Conservation (phyloP, 1,140 invertebrate species). For the Tetramorium alpestre region DNA sequence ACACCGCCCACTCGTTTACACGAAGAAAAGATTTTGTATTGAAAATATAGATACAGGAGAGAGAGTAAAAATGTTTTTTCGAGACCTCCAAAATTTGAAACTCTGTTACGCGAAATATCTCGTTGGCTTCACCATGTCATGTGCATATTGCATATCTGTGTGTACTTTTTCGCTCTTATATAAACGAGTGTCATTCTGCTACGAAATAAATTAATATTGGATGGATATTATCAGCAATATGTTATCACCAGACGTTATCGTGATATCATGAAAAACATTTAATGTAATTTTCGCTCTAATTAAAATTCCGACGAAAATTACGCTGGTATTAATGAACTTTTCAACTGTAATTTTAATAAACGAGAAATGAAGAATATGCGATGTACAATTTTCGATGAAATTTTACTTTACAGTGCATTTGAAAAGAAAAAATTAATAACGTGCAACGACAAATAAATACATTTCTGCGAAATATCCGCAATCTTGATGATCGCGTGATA, state of each 20-base stretch:
- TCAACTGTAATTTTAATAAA: background rate
- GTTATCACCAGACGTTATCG: background rate
- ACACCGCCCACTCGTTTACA: background rate
- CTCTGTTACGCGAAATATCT: background rate
- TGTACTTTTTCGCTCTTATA: conserved; percentile 1
- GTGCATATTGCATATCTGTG: background rate
- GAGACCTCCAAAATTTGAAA: background rate
- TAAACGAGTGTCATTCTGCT: background rate
- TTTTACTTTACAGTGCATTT: background rate
- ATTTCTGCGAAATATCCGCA: background rate
- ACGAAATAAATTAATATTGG: conserved; percentile 7
- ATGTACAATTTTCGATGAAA: background rate
- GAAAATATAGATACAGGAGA: background rate
- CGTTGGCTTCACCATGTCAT: background rate
- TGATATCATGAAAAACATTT: background rate
- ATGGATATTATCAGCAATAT: conserved; percentile 15
- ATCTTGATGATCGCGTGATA: conserved; percentile 40
- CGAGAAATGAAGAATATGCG: background rate
- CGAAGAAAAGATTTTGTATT: conserved; percentile 3
- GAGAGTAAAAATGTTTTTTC: background rate
- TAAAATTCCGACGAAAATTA: conserved; percentile 14
- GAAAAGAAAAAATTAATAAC: background rate
- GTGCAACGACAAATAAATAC: background rate
- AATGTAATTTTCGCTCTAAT: conserved; percentile 9
- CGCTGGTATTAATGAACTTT: background rate